Percentiles rank a stretch among this genome's conserved stretches.
Evolutionary conservation across 2,888 invertebrate species (phyloP).

Genomic region (Oscheius sp.): DNA sequence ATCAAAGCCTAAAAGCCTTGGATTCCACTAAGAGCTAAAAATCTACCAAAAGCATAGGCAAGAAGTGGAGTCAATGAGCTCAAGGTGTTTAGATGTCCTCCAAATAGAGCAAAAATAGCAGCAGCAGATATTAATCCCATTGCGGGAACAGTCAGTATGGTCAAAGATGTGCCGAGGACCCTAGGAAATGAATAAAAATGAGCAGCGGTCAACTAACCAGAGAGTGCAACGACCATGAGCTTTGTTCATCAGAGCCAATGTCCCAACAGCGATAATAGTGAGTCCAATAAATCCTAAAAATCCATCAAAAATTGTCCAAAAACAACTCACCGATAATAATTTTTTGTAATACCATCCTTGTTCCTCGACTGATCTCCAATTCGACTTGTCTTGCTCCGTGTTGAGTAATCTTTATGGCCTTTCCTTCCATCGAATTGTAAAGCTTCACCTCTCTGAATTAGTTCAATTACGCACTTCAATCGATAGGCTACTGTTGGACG

Average conservation of each 20-base stretch:
- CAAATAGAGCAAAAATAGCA: constrained; percentile 35
- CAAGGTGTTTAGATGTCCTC: constrained; percentile 40
- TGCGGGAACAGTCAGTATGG: constrained; percentile 30
- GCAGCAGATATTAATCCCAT: constrained; percentile 33
- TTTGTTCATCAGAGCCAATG: constrained; percentile 4
- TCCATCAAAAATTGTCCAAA: neutral
- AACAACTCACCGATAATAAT: neutral
- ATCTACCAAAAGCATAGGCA: constrained; percentile 25
- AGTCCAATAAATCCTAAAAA: neutral
- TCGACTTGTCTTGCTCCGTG: constrained; percentile 50
- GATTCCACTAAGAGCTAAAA: neutral
- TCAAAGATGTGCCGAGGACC: too few relatives aligned
- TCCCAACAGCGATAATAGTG: neutral
- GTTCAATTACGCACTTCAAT: neutral
- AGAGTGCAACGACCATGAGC: constrained; percentile 5
- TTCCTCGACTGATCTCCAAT: constrained; percentile 36
- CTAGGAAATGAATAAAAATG: neutral
- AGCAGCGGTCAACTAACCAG: neutral
- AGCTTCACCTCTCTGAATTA: constrained; percentile 35
- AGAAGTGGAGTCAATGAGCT: constrained; percentile 45
- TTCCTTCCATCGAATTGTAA: constrained; percentile 35
- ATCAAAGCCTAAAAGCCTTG: constrained; percentile 9
- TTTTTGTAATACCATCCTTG: neutral
- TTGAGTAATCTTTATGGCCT: constrained; percentile 36
- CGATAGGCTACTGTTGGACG: constrained; percentile 25